Conservation (phyloP, 1,140 invertebrate genomes). For the Drosophila kohkoa region DNA sequence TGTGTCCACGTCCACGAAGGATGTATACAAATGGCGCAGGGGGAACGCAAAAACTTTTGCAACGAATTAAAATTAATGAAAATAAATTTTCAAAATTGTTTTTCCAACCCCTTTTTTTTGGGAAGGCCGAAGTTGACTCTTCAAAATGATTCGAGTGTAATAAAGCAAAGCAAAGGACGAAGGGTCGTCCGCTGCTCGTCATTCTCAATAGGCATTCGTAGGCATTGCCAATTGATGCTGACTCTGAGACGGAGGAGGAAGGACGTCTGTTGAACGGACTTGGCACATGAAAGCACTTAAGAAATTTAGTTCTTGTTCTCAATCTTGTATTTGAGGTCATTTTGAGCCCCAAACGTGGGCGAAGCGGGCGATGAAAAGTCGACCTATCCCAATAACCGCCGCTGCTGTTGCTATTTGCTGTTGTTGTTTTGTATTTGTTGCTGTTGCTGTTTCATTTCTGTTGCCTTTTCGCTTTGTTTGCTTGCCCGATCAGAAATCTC, state of each 20-base stretch:
- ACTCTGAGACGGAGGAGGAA: background rate
- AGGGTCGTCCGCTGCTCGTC: constrained; percentile 44
- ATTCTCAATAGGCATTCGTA: background rate
- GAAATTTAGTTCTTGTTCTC: constrained; percentile 78
- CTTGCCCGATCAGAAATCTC: constrained; percentile 52
- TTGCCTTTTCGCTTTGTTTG: constrained; percentile 33
- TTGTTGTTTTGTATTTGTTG: background rate
- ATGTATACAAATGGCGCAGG: constrained; percentile 20
- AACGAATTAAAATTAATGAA: constrained; percentile 82
- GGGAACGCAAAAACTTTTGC: constrained; percentile 66
- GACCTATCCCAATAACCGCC: constrained; percentile 4
- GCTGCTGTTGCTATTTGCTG: constrained; percentile 11
- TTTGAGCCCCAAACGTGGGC: background rate
- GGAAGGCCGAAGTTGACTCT: constrained; percentile 61
- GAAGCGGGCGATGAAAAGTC: too few relatives aligned
- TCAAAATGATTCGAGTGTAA: constrained; percentile 75
- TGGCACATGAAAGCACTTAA: constrained; percentile 76
- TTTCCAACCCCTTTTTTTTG: constrained; percentile 66
- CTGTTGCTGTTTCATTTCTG: constrained; percentile 7
- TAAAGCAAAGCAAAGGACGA: constrained; percentile 68
- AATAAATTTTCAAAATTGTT: constrained; percentile 82
- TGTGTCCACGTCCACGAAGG: constrained; percentile 3
- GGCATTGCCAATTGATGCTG: constrained; percentile 37
- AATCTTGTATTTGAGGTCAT: constrained; percentile 77
- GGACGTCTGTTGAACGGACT: constrained; percentile 22